These are phyloP conservation scores for Bubalus kerabau DNA, from an alignment of 2,113 vertebrate genomes.

Conservation along the genomic window DNA sequence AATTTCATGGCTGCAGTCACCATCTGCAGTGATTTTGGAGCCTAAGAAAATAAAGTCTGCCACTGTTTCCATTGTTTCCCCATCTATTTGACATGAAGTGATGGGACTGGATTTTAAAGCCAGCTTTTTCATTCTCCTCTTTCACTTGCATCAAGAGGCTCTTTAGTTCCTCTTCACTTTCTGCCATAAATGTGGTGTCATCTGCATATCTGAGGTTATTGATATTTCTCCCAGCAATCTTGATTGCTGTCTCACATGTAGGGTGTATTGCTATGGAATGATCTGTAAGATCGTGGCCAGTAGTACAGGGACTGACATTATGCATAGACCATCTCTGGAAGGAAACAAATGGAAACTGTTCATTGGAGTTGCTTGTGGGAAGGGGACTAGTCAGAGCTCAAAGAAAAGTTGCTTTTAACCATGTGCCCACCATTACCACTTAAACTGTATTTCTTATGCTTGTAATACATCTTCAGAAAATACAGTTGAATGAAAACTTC, in stretches of 20 bases:
- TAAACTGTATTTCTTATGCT: not conserved
- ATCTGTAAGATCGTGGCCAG: fast-evolving
- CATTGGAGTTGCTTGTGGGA: not conserved
- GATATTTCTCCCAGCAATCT: not conserved
- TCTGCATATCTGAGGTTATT: not conserved
- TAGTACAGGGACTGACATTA: fast-evolving
- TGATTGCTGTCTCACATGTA: not conserved
- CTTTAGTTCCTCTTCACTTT: not conserved
- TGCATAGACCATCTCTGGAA: not conserved
- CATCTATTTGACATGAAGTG: not conserved
- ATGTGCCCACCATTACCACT: not conserved
- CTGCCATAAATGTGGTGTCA: not conserved
- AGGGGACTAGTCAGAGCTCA: not conserved
- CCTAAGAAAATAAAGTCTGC: not conserved
- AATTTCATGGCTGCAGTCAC: not conserved
- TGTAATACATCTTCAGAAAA: not conserved
- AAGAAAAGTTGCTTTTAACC: not conserved
- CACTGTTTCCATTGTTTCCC: not conserved
- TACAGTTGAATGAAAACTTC: not conserved
- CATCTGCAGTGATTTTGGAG: not conserved
- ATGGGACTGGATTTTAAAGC: not conserved
- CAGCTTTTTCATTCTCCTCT: not conserved
- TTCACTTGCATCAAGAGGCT: not conserved
- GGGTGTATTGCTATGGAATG: not conserved
- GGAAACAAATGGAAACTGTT: not conserved